Conservation (phyloP, 2,797 vertebrate genomes). For the Protosalanx chinensis region DNA sequence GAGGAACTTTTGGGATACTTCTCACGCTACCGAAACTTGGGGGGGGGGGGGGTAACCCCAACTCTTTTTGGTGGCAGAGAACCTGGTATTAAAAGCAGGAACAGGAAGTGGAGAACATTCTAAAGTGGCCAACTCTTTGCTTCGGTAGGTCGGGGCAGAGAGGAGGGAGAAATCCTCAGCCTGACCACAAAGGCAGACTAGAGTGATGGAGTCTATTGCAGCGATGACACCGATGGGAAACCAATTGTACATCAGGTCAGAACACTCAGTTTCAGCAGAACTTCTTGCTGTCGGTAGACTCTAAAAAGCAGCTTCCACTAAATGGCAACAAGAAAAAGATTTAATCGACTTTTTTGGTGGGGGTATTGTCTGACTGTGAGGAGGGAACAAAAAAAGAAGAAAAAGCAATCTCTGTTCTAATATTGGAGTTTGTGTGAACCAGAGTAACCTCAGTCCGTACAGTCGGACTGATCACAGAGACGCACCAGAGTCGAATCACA, state of each 20-base stretch:
- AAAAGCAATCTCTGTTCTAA: slow-evolving; percentile 34
- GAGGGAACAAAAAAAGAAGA: slow-evolving; percentile 17
- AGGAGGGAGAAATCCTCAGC: not conserved
- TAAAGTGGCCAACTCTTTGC: no score
- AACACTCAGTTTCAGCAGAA: slow-evolving; percentile 37
- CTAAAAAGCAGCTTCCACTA: slow-evolving; percentile 12
- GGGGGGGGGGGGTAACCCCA: not conserved
- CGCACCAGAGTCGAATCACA: not conserved
- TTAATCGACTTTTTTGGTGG: slow-evolving; percentile 8
- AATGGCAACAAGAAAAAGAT: slow-evolving; percentile 17
- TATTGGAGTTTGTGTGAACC: slow-evolving; percentile 14
- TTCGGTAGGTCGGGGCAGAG: no score
- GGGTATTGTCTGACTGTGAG: not conserved
- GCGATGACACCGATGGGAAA: slow-evolving; percentile 34
- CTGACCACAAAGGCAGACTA: slow-evolving; percentile 3
- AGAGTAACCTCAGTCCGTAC: not conserved
- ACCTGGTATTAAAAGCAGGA: no score
- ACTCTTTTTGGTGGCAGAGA: no score
- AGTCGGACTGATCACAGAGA: slow-evolving; percentile 15
- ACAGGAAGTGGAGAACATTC: no score
- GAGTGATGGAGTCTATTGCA: not conserved
- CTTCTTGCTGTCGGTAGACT: slow-evolving; percentile 27
- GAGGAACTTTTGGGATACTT: not conserved
- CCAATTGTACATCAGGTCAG: slow-evolving; percentile 44
- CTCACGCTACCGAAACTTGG: no score